Base-by-base conservation (phyloP, 2,888 invertebrate species). In the Mesopsocus fuscifrons region DNA sequence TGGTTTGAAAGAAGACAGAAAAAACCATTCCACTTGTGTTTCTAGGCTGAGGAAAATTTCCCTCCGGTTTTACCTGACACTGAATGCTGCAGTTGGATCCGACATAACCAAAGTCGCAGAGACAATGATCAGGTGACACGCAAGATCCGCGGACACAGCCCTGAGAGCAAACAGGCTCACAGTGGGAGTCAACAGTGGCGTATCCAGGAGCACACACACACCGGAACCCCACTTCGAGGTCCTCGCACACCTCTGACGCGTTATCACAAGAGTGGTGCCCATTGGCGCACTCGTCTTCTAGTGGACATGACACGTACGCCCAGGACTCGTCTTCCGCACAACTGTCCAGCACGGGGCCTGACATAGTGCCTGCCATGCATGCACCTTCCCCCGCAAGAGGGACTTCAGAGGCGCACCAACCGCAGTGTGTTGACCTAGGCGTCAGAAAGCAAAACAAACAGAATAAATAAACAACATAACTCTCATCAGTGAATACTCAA, bases 41-140 rank as follows among this genome's bases (percentile, higher is more conserved):
- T n/a, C n/a, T n/a, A n/a, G n/a, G n/a, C n/a, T n/a, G n/a, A n/a
- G n/a, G n/a, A n/a, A n/a, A n/a, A n/a, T n/a, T n/a, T n/a, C n/a
- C n/a, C n/a, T n/a, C 26, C 11, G 26, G 8, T 26, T 11, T 26
- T 26, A 26, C 26, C 26, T 26, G 78, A 59, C 94, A 94, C 61
- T 88, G 84, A 48, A 84, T 84, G 52, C 84, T 84, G 60, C 94
- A 95, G 65, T 91, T 89, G 51, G 79, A 77, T 43, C 94, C 92
- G 18, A 94, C 89, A 61, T 84, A 94, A 45, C 92, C 92, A 64
- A 95, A 94, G 64, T 88, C 79, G 58, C 94, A 94, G 48, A 74
- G 71, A 55, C 94, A 91, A 46, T 74, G 70, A 56, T 85, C 74
- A 41, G 89, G 89, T 53, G 79, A 75, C 16, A 83, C 65, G 59